Evolutionary conservation across 2,888 invertebrate genomes (phyloP).

Genomic region (Nycteola revayana): DNA sequence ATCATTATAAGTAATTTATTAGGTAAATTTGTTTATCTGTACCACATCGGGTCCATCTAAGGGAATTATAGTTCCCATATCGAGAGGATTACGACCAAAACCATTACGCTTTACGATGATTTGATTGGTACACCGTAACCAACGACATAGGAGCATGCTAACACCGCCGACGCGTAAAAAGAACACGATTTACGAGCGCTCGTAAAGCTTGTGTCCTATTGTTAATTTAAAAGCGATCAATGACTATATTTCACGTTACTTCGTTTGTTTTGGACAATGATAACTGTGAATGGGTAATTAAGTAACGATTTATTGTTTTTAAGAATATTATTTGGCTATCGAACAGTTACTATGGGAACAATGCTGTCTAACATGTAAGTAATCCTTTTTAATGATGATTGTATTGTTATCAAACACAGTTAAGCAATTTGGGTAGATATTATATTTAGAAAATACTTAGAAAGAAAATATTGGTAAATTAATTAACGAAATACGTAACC

Average conservation of each 20-base stretch:
- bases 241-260: conserved; percentile 52
- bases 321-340: conserved; percentile 23
- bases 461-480: no score
- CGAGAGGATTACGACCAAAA: conserved; percentile 65
- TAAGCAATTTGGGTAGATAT: no score
- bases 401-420: no score
- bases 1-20: conserved; percentile 17
- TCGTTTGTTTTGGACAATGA: conserved; percentile 43
- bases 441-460: no score
- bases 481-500: no score
- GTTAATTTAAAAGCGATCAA: conserved; percentile 65
- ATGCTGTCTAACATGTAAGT: conserved; percentile 5
- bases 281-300: conserved; percentile 35
- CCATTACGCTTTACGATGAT: conserved; percentile 73
- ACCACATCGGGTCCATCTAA: conserved; percentile 55
- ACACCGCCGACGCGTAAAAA: conserved; percentile 54
- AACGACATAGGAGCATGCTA: conserved; percentile 70
- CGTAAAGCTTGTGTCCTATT: conserved; percentile 63
- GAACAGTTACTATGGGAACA: conserved; percentile 17
- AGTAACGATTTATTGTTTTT: conserved; percentile 30
- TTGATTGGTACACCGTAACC: conserved; percentile 71
- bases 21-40: conserved; percentile 34
- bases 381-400: conserved; percentile 10
- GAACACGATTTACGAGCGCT: conserved; percentile 64
- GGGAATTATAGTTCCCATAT: conserved; percentile 71